Evolutionary conservation across 2,113 vertebrate species (phyloP).

Genomic region (Hemiscyllium ocellatum): DNA sequence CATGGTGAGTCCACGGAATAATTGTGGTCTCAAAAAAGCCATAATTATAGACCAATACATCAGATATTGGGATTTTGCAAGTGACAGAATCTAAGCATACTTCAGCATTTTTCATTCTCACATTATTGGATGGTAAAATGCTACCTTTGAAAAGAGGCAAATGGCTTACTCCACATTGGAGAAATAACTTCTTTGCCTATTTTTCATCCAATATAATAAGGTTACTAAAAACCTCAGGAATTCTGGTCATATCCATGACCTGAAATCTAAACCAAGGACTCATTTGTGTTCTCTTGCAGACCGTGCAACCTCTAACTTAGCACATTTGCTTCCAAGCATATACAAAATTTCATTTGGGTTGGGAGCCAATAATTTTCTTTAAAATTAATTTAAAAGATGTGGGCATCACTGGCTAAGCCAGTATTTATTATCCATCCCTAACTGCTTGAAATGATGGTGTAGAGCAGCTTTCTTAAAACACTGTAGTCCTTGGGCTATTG

Average conservation of each 20-base stretch:
- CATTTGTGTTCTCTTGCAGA: background rate
- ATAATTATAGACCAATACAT: background rate
- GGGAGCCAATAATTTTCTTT: background rate
- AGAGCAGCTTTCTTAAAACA: too few relatives aligned
- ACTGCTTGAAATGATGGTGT: too few relatives aligned
- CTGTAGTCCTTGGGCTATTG: too few relatives aligned
- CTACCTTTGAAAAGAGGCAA: background rate
- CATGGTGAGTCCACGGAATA: background rate
- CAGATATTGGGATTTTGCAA: background rate
- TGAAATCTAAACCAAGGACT: background rate
- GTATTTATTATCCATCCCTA: too few relatives aligned
- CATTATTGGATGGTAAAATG: background rate
- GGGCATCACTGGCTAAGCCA: too few relatives aligned
- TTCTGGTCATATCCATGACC: background rate
- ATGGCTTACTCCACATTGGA: background rate
- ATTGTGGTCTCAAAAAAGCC: background rate
- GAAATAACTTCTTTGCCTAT: background rate
- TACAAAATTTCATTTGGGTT: background rate
- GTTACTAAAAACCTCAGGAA: background rate
- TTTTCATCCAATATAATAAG: background rate
- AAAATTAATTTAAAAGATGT: too few relatives aligned
- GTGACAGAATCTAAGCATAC: background rate
- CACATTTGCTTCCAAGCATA: background rate
- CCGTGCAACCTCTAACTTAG: background rate
- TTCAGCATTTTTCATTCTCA: background rate